Conservation (phyloP, 2,113 vertebrate species). For the Merops nubicus region DNA sequence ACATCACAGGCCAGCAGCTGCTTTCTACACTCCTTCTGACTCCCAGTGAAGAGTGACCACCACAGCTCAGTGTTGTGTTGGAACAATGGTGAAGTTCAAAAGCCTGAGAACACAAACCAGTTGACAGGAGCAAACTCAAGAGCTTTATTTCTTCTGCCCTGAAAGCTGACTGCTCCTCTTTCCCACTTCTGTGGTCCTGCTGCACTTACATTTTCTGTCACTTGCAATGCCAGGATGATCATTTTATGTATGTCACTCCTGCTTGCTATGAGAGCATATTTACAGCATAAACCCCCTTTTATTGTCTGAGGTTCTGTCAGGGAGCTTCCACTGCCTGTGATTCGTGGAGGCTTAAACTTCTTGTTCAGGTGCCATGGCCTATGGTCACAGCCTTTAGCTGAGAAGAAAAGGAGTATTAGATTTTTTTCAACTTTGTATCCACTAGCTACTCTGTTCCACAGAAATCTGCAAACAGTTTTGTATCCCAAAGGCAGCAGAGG, state of each 20-base stretch:
- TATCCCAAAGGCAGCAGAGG: neutral
- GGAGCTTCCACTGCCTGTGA: neutral
- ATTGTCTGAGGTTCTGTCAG: neutral
- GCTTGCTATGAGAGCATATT: neutral
- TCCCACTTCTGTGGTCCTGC: neutral
- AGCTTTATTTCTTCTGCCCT: neutral
- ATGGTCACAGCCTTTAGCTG: neutral
- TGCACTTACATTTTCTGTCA: neutral
- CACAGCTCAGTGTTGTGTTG: neutral
- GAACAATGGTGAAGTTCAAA: neutral
- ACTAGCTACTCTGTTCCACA: neutral
- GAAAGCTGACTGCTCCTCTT: neutral
- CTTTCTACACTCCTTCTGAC: neutral
- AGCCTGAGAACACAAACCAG: neutral
- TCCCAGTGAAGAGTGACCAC: neutral
- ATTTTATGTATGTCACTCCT: neutral
- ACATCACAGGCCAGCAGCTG: accelerated
- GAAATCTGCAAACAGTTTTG: neutral
- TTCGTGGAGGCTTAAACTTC: neutral
- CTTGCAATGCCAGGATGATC: neutral
- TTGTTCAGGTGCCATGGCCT: neutral
- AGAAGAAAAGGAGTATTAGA: neutral
- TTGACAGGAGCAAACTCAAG: neutral
- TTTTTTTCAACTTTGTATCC: neutral
- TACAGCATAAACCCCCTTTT: neutral